phyloP scores from a whole-genome alignment of 2,797 vertebrate genomes.

The Periparus ater region DNA sequence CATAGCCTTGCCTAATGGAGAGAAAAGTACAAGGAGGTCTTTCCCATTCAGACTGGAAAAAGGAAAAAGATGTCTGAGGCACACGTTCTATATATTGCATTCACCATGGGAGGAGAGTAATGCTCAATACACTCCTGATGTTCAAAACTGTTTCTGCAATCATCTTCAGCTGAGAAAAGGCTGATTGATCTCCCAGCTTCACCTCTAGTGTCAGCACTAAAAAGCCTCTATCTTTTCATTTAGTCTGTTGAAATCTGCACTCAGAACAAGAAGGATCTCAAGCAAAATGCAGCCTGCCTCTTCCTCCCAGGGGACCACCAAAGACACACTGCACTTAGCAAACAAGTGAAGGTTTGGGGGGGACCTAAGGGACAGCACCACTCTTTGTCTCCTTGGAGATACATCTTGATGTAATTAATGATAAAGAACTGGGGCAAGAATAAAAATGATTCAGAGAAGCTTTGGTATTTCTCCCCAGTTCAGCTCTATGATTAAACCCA shows the following conservation, averaged over 20 bases:
- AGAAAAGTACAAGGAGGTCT: background rate
- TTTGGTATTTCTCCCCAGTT: constrained; percentile 10
- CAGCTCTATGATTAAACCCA: constrained; percentile 43
- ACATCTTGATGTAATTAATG: constrained; percentile 6
- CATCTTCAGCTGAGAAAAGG: background rate
- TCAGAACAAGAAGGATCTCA: background rate
- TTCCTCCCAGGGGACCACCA: background rate
- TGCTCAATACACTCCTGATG: background rate
- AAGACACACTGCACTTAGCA: background rate
- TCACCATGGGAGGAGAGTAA: background rate
- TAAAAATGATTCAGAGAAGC: constrained; percentile 54
- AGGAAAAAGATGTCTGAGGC: constrained; percentile 15
- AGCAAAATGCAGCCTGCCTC: background rate
- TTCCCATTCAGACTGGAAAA: constrained; percentile 9
- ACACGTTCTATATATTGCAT: background rate
- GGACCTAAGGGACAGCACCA: background rate
- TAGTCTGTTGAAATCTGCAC: background rate
- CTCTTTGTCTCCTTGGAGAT: constrained; percentile 41
- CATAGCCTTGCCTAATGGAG: background rate
- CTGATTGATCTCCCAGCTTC: constrained; percentile 15
- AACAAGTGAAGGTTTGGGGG: background rate
- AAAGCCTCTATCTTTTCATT: background rate
- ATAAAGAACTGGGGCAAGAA: constrained; percentile 3
- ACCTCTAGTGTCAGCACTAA: background rate
- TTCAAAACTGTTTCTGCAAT: constrained; percentile 29